Percentiles rank a stretch among this genome's conserved stretches.
These are phyloP conservation scores for Misgurnus anguillicaudatus DNA, from an alignment of 2,113 vertebrate genomes.

Conservation along the genomic window DNA sequence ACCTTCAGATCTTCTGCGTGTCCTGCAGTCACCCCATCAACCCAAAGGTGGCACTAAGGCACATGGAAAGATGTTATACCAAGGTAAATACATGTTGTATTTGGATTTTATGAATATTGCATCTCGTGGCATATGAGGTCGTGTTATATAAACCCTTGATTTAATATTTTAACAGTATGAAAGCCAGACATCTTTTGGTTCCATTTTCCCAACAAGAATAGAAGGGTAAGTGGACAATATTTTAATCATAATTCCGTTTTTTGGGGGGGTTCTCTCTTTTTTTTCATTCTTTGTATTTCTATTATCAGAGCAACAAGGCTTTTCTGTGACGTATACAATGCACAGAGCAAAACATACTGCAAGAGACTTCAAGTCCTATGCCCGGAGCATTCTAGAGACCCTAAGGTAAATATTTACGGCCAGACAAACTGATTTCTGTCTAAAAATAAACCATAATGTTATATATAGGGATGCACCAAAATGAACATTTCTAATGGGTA, in stretches of 20 bases:
- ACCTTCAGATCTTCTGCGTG: constrained; percentile 93
- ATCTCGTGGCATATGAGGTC: not conserved
- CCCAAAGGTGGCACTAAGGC: constrained; percentile 88
- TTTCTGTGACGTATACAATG: constrained; percentile 94
- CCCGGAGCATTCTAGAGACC: constrained; percentile 91
- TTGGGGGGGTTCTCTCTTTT: not conserved
- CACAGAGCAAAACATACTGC: constrained; percentile 93
- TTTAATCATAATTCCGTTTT: not conserved
- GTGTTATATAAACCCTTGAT: not conserved
- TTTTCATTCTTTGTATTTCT: not conserved
- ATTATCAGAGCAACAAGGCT: constrained; percentile 84
- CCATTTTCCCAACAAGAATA: constrained; percentile 92
- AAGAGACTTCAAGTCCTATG: constrained; percentile 92
- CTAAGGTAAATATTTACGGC: constrained; percentile 77
- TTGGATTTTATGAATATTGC: not conserved
- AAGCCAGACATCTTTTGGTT: constrained; percentile 93
- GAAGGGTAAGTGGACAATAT: constrained; percentile 80
- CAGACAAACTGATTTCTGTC: not conserved
- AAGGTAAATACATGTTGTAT: constrained; percentile 72
- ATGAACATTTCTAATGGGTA: not conserved
- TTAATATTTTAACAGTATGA: constrained; percentile 78
- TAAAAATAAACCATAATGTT: not conserved
- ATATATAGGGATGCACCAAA: not conserved
- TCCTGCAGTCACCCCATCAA: constrained; percentile 92
- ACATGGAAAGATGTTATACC: constrained; percentile 94